These are phyloP conservation scores for Tenthredo notha DNA, from an alignment of 2,888 invertebrate genomes.

Conservation along the genomic window DNA sequence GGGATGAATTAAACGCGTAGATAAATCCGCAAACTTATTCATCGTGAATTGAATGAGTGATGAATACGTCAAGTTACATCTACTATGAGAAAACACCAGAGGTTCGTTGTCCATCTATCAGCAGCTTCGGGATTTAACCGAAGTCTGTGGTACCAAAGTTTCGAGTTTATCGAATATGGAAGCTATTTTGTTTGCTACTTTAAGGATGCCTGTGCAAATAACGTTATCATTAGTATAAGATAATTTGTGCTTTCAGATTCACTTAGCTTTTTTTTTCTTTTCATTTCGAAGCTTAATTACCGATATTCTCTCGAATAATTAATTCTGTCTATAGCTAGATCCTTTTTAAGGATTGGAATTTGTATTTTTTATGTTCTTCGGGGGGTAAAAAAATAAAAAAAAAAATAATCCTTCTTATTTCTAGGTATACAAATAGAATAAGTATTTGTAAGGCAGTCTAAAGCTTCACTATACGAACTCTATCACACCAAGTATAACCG, in stretches of 20 bases:
- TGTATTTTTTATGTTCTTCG: no score
- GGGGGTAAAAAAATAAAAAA: no score
- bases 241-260: no score
- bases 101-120: background rate
- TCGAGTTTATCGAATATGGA: background rate
- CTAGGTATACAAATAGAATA: background rate
- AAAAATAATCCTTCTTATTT: background rate
- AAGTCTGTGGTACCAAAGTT: background rate
- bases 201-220: background rate
- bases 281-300: no score
- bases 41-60: background rate
- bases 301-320: no score
- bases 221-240: no score
- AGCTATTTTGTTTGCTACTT: background rate
- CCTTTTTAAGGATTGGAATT: no score
- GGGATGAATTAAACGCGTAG: background rate
- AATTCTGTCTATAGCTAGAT: no score
- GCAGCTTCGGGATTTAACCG: background rate
- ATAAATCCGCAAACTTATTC: background rate
- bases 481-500: background rate
- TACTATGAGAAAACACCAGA: background rate
- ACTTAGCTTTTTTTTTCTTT: no score
- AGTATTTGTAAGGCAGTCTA: background rate
- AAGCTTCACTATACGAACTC: slow-evolving; percentile 11
- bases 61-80: background rate